Percentiles rank a stretch among this genome's conserved stretches.
phyloP scores from a whole-genome alignment of 1,140 invertebrate genomes.

The Drosophila pseudoobscura region DNA sequence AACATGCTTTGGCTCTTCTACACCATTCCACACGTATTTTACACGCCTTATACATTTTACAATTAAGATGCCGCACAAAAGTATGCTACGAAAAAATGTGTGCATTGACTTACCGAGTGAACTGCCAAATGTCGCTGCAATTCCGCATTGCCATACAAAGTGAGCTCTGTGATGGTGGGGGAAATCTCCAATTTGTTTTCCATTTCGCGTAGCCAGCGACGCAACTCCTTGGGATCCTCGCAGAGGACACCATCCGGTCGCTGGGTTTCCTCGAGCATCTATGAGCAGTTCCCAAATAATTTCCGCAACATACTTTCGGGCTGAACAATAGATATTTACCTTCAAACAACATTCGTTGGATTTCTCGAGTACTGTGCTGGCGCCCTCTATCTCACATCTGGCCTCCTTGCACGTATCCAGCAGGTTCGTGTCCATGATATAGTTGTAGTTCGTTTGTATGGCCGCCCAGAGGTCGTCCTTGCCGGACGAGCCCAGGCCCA shows the following conservation, averaged over 20 bases:
- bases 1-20: no score
- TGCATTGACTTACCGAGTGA: conserved; percentile 72
- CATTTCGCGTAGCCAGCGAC: conserved; percentile 86
- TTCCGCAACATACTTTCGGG: neutral
- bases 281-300: neutral
- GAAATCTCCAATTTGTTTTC: conserved; percentile 73
- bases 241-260: conserved; percentile 59
- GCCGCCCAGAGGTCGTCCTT: conserved; percentile 95
- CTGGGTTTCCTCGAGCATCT: conserved; percentile 75
- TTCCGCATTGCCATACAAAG: conserved; percentile 64
- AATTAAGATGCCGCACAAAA: neutral
- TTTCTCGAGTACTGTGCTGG: conserved; percentile 41
- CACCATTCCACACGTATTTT: neutral
- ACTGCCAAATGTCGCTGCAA: conserved; percentile 74
- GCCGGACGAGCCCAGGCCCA: conserved; percentile 77
- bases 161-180: conserved; percentile 72
- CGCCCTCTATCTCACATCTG: conserved; percentile 75
- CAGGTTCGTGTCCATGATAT: conserved; percentile 96
- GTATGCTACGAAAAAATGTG: neutral
- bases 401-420: conserved; percentile 92
- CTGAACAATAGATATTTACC: conserved; percentile 33
- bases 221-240: conserved; percentile 79
- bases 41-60: no score
- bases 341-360: conserved; percentile 51
- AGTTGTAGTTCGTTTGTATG: conserved; percentile 94